Percentiles rank a stretch among this genome's conserved stretches.
Evolutionary conservation across 2,888 invertebrate genomes (phyloP).

Genomic region (Megastigmus dorsalis): DNA sequence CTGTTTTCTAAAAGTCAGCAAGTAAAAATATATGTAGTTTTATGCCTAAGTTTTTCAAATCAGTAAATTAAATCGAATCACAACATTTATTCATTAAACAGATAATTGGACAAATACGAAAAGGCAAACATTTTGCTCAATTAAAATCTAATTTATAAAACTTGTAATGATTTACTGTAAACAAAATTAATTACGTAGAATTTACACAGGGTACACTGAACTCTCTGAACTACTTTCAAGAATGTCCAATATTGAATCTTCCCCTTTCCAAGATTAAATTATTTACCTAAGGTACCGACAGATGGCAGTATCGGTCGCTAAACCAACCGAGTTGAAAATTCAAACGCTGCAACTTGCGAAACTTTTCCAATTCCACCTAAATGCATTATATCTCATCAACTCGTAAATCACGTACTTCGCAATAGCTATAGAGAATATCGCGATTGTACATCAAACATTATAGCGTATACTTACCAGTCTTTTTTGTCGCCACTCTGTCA

Average conservation of each 20-base stretch:
- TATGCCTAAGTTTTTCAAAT: too few species aligned
- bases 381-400: slow-evolving; percentile 22
- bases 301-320: slow-evolving; percentile 13
- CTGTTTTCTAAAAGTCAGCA: too few species aligned
- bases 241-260: slow-evolving; percentile 22
- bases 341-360: neutral
- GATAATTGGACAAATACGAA: too few species aligned
- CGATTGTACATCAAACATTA: slow-evolving; percentile 33
- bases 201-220: neutral
- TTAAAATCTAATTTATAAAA: too few species aligned
- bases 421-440: neutral
- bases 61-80: too few species aligned
- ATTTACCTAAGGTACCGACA: neutral
- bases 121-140: too few species aligned
- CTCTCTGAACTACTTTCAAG: slow-evolving; percentile 26
- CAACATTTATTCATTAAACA: too few species aligned
- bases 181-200: too few species aligned
- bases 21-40: too few species aligned
- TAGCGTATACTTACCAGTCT: slow-evolving; percentile 21
- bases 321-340: neutral
- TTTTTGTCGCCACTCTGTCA: too few species aligned
- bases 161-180: too few species aligned
- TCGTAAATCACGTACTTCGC: slow-evolving; percentile 34
- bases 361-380: slow-evolving; percentile 17
- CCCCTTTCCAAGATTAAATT: neutral